These are phyloP conservation scores for Heteronetta atricapilla DNA, from an alignment of 2,113 vertebrate genomes.

Conservation along the genomic window DNA sequence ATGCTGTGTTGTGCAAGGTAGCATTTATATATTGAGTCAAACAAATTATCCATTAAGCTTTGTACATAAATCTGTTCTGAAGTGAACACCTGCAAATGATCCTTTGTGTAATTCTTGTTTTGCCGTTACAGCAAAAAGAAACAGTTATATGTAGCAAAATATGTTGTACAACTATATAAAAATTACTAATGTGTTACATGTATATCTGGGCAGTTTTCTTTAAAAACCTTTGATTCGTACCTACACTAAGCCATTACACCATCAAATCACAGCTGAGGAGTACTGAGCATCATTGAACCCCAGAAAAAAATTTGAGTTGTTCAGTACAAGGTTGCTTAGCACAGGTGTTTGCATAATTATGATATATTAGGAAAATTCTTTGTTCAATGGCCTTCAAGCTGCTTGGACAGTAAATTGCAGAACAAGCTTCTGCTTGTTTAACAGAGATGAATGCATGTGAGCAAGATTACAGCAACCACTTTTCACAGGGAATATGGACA, in stretches of 20 bases:
- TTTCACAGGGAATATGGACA: background rate
- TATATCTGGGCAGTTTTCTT: background rate
- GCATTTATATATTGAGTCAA: background rate
- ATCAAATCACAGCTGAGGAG: conserved; percentile 2
- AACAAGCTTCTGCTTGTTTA: background rate
- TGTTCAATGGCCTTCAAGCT: conserved; percentile 70
- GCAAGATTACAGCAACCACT: background rate
- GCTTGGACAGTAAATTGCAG: background rate
- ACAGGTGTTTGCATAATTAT: conserved; percentile 74
- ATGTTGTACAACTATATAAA: fast-evolving
- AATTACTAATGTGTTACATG: background rate
- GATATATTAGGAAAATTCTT: conserved; percentile 56
- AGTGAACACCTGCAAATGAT: background rate
- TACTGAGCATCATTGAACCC: conserved; percentile 7
- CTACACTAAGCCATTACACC: background rate
- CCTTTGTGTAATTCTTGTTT: background rate
- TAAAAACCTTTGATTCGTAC: background rate
- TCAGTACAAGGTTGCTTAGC: conserved; percentile 23
- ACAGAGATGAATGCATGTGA: conserved; percentile 4
- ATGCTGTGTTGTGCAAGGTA: background rate
- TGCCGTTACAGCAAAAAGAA: background rate
- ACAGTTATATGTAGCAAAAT: background rate
- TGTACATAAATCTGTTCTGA: background rate
- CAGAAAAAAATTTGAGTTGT: background rate
- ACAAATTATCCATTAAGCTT: background rate